Evolutionary conservation across 2,113 vertebrate genomes (phyloP).

Genomic region (Trachemys scripta): DNA sequence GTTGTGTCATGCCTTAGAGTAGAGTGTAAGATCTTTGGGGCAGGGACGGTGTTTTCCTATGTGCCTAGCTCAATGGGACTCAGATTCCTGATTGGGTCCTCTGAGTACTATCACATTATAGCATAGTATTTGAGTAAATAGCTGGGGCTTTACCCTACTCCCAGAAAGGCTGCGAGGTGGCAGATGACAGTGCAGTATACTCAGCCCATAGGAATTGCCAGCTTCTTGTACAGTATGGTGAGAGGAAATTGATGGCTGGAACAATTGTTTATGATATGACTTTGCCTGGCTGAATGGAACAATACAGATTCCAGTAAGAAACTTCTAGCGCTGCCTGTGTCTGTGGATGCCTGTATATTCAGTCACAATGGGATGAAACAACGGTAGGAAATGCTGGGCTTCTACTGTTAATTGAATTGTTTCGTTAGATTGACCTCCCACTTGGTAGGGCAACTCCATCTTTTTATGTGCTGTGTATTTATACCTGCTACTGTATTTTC

Average conservation of each 20-base stretch:
- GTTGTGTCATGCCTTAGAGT: background rate
- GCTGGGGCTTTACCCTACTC: no score
- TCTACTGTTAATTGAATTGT: background rate
- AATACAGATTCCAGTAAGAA: background rate
- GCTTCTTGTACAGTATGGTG: no score
- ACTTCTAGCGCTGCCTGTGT: background rate
- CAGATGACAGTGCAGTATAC: background rate
- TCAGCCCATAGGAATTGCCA: background rate
- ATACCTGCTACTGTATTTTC: no score
- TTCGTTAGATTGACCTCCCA: no score
- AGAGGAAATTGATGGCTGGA: background rate
- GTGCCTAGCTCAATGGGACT: background rate
- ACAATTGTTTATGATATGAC: background rate
- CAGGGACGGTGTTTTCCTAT: background rate
- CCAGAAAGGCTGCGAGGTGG: background rate
- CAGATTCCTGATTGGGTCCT: background rate
- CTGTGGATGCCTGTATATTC: no score
- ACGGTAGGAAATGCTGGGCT: background rate
- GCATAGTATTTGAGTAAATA: background rate
- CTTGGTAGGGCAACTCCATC: no score
- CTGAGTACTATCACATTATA: background rate
- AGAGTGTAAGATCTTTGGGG: background rate
- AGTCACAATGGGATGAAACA: background rate
- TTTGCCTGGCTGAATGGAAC: background rate
- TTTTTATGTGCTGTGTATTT: no score